Conservation (phyloP, 2,113 vertebrate genomes). For the Ctenomys sociabilis region DNA sequence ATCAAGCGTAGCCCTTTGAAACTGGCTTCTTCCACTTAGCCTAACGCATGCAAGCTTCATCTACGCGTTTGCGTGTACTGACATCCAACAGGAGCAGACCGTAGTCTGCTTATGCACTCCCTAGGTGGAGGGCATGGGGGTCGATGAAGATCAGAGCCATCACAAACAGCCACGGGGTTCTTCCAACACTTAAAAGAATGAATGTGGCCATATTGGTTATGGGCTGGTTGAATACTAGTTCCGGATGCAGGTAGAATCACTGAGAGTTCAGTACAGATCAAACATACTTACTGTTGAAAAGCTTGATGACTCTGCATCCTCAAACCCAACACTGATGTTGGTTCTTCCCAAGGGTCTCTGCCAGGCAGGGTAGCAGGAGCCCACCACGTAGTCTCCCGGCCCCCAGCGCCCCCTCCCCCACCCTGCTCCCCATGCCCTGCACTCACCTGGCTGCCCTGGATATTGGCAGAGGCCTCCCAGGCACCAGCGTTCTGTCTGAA, state of each 20-base stretch:
- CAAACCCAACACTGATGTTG: not conserved
- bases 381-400: not conserved
- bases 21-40: not conserved
- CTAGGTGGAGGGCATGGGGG: not conserved
- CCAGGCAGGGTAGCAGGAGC: rapidly evolving
- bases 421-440: too few species aligned
- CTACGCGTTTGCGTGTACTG: not conserved
- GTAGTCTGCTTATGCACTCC: not conserved
- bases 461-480: not conserved
- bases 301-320: not conserved
- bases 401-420: not conserved
- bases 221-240: not conserved
- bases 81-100: not conserved
- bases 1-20: not conserved
- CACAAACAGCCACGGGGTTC: not conserved
- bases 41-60: not conserved
- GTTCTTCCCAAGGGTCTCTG: not conserved
- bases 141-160: not conserved
- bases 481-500: constrained; percentile 65
- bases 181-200: constrained; percentile 14
- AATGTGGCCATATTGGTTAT: not conserved
- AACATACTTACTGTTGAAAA: not conserved
- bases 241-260: not conserved
- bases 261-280: not conserved
- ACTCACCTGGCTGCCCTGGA: constrained; percentile 78